phyloP scores from a whole-genome alignment of 2,888 invertebrate genomes.

The Hypomecis atomaria region DNA sequence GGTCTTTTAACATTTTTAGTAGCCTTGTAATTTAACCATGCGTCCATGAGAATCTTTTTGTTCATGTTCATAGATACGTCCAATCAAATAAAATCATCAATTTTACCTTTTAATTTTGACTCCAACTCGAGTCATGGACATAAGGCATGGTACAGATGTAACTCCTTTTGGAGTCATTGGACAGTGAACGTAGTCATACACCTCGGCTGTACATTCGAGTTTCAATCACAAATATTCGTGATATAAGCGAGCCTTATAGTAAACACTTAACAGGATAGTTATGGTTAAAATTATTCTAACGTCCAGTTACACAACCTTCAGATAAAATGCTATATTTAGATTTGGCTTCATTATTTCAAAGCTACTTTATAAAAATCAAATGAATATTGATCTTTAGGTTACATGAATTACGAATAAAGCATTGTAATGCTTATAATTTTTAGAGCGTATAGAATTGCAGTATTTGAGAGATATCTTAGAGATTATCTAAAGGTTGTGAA shows the following conservation, averaged over 20 bases:
- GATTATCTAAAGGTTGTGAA: slow-evolving; percentile 28
- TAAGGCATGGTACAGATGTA: too few species aligned
- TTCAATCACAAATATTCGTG: background rate
- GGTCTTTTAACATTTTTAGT: too few species aligned
- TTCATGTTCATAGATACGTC: too few species aligned
- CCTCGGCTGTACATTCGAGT: background rate
- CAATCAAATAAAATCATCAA: too few species aligned
- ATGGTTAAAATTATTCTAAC: slow-evolving; percentile 63
- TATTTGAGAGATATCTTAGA: background rate
- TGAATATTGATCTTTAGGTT: background rate
- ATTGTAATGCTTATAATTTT: too few species aligned
- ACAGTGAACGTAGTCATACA: too few species aligned
- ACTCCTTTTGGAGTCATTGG: too few species aligned
- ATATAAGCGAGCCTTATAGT: slow-evolving; percentile 33
- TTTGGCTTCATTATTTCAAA: background rate
- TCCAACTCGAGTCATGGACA: too few species aligned
- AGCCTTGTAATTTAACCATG: too few species aligned
- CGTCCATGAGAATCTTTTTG: too few species aligned
- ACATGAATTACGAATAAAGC: too few species aligned
- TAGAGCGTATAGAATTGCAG: background rate
- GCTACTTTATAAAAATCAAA: background rate
- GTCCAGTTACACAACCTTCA: slow-evolving; percentile 19
- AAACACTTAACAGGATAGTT: slow-evolving; percentile 58
- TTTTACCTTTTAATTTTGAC: too few species aligned
- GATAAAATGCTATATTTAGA: slow-evolving; percentile 5